phyloP scores from a whole-genome alignment of 2,113 vertebrate species.

The Pampusana beccarii region DNA sequence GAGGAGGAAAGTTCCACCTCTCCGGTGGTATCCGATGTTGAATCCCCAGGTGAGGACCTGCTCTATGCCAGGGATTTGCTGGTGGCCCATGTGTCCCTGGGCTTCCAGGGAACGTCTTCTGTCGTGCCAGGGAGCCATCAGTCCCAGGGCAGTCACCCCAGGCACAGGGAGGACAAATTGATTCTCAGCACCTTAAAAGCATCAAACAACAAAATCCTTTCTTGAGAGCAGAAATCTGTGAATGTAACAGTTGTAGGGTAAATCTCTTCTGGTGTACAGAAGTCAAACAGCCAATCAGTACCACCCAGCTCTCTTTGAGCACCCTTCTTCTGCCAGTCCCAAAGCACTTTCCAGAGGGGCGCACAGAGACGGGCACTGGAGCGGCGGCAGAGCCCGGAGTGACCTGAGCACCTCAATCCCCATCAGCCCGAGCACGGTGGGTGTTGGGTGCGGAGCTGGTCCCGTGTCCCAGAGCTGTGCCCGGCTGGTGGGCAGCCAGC shows the following conservation, averaged over 20 bases:
- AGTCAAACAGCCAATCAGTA: background rate
- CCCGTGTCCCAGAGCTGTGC: accelerated
- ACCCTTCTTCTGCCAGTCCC: background rate
- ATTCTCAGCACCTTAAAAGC: background rate
- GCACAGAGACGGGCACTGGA: background rate
- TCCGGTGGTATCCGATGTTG: background rate
- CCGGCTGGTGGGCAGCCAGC: background rate
- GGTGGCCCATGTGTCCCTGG: too few relatives aligned
- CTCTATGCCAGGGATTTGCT: background rate
- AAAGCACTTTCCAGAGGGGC: background rate
- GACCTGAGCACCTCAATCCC: too few relatives aligned
- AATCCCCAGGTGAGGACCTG: background rate
- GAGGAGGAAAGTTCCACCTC: background rate
- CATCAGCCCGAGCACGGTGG: accelerated
- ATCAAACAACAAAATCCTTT: background rate
- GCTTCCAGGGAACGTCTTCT: background rate
- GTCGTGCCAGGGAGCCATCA: accelerated
- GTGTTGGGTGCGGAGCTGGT: background rate
- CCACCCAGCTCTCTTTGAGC: background rate
- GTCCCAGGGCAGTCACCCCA: background rate
- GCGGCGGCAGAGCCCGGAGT: background rate
- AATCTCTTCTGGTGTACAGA: background rate
- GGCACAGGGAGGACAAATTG: background rate
- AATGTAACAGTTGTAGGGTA: background rate
- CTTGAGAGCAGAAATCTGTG: accelerated